Base-by-base conservation (phyloP, 2,888 invertebrate genomes). In the Crocallis elinguaria region DNA sequence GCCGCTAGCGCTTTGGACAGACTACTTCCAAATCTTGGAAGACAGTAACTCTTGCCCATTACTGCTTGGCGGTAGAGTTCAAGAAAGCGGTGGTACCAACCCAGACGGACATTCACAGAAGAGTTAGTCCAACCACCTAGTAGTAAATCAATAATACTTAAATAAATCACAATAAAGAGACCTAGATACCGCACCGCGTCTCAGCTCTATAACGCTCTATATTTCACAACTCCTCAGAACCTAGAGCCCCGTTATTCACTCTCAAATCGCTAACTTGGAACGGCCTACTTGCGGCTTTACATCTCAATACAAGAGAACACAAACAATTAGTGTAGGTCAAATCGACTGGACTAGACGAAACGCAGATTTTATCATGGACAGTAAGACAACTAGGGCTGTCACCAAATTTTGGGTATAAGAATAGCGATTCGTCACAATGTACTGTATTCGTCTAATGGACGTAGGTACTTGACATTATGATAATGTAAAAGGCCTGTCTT, bases 261-360 rank as follows among this genome's bases (percentile, higher is more conserved):
- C 86, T 75, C 81, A 82, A 86, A 85, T 72, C 71, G 74, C 69
- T 65, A 66, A 68, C 67, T 75, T 67, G 77, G 75, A 78, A 76
- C 78, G 82, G 68, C 84, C 84, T 65, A 79, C 75, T 79, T 85
- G 54, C 61, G 66, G 66, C 49, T 75, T 86, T 82, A 73, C 79
- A 82, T 49, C 54, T 53, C 42, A 39, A 55, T 45, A 58, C 59
- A 25, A 39, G 23, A 36, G 14, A 19, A 43, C 33, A 38, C 38
- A 13, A 53, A 55, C 45, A 52, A 50, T 53, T 48, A 56, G 59
- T 60, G 58, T 60, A 55, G 60, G 55, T 62, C 58, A 58, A 46
- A 44, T 33, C n/a, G 37, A 54, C 39, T 36, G 29, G 44, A 54
- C 52, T 42, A 55, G 54, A 61, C 51, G 32, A 19, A 49, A 46